Conservation (phyloP, 2,797 vertebrate genomes). For the Poeciliopsis paucimaculata region DNA sequence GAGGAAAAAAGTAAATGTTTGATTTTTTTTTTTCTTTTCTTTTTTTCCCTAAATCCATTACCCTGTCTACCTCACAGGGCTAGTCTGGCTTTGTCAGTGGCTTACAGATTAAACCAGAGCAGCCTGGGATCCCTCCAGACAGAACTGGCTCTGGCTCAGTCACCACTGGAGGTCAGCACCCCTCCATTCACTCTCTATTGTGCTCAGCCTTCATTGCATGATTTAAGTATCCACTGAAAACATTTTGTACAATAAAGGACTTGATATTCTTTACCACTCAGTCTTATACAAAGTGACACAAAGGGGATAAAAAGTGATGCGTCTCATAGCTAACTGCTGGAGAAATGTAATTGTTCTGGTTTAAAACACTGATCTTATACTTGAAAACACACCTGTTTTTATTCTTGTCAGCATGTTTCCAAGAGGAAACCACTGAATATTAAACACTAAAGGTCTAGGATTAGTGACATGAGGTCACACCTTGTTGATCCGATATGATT, state of each 20-base stretch:
- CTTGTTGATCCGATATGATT: background rate
- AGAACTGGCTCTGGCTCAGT: slow-evolving; percentile 88
- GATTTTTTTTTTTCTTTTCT: background rate
- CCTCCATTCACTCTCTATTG: slow-evolving; percentile 1
- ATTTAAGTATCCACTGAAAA: background rate
- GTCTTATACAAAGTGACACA: background rate
- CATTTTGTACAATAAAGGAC: background rate
- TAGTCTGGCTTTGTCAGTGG: slow-evolving; percentile 75
- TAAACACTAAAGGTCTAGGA: too few relatives aligned
- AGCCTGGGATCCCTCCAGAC: slow-evolving; percentile 82
- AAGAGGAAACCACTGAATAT: background rate
- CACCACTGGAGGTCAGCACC: slow-evolving; percentile 83
- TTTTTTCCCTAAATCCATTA: too few relatives aligned
- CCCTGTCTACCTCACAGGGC: slow-evolving; percentile 10
- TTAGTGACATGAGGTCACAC: background rate
- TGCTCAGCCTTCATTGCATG: background rate
- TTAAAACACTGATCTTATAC: background rate
- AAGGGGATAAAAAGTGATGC: background rate
- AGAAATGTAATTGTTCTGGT: background rate
- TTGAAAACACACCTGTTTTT: background rate
- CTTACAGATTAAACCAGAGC: slow-evolving; percentile 78
- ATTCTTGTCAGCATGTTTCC: background rate
- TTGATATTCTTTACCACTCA: background rate
- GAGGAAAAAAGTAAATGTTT: background rate
- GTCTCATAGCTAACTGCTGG: background rate